Evolutionary conservation across 1,140 invertebrate species (phyloP).

Genomic region (Trichomalopsis sarcophagae): DNA sequence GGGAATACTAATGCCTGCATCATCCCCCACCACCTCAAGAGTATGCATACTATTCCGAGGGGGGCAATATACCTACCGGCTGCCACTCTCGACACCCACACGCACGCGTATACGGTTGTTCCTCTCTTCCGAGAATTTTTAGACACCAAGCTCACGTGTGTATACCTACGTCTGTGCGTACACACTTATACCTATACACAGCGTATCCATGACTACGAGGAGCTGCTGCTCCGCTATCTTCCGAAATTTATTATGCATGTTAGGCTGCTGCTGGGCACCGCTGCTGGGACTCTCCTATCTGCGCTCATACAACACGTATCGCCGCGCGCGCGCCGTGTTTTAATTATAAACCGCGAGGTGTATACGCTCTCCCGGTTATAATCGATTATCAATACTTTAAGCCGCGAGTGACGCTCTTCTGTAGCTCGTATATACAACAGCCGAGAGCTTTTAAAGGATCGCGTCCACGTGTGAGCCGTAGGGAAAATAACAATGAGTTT

Average conservation of each 20-base stretch:
- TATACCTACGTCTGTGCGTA: neutral
- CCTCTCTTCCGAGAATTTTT: constrained; percentile 10
- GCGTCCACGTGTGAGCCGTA: neutral
- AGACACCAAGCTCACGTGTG: neutral
- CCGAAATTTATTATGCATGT: constrained; percentile 34
- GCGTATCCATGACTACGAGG: constrained; percentile 31
- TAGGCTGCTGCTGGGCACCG: neutral
- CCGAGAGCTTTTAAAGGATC: constrained; percentile 17
- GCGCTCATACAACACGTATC: neutral
- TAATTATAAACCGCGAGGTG: constrained; percentile 32
- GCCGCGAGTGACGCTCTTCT: neutral
- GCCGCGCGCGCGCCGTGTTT: neutral
- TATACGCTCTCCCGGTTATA: neutral
- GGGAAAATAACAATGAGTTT: constrained; percentile 18
- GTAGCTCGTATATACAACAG: too few species aligned
- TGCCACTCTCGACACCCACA: neutral
- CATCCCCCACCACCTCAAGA: neutral
- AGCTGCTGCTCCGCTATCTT: neutral
- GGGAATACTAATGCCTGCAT: constrained; percentile 30
- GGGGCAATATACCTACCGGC: neutral
- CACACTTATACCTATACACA: neutral
- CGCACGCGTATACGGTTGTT: neutral
- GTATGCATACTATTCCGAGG: neutral
- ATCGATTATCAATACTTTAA: constrained; percentile 50
- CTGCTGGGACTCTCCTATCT: neutral